Conservation (phyloP, 2,888 invertebrate genomes). For the Drosophila lacicola region DNA sequence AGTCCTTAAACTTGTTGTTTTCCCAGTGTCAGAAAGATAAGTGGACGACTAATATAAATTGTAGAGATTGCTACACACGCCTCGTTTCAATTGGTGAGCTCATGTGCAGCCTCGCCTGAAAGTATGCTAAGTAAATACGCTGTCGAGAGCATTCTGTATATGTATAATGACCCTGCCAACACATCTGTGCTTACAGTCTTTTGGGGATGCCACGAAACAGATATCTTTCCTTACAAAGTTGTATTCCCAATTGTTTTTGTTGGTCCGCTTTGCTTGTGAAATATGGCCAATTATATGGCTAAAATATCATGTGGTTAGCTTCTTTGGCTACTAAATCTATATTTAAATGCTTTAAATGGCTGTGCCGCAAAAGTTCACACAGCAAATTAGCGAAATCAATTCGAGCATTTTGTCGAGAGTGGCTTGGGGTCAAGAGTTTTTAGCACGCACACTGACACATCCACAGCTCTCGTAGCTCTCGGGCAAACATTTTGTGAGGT, state of each 20-base stretch:
- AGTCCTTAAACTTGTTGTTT: neutral
- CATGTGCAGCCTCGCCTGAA: neutral
- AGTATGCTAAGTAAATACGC: constrained; percentile 12
- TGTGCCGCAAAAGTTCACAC: constrained; percentile 36
- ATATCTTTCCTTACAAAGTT: constrained; percentile 18
- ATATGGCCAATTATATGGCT: constrained; percentile 35
- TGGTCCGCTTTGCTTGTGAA: neutral
- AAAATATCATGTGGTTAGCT: constrained; percentile 20
- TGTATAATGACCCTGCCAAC: constrained; percentile 26
- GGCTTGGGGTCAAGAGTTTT: constrained; percentile 37
- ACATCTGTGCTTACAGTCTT: constrained; percentile 1
- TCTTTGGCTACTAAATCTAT: constrained; percentile 24
- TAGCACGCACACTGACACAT: constrained; percentile 26
- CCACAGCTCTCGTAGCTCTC: neutral
- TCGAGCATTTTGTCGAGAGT: constrained; percentile 42
- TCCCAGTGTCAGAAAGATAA: neutral
- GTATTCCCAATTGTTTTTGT: constrained; percentile 10
- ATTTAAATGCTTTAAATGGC: constrained; percentile 43
- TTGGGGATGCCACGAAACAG: constrained; percentile 1
- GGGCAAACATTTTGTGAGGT: constrained; percentile 52
- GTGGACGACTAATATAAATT: neutral
- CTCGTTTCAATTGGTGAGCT: constrained; percentile 19
- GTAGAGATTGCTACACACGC: neutral
- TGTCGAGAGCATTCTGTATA: constrained; percentile 10
- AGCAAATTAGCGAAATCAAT: constrained; percentile 70